Evolutionary conservation across 2,888 invertebrate species (phyloP), one percentile per base, ranked within the genome.

Genomic region (Stomorhina lunata): DNA sequence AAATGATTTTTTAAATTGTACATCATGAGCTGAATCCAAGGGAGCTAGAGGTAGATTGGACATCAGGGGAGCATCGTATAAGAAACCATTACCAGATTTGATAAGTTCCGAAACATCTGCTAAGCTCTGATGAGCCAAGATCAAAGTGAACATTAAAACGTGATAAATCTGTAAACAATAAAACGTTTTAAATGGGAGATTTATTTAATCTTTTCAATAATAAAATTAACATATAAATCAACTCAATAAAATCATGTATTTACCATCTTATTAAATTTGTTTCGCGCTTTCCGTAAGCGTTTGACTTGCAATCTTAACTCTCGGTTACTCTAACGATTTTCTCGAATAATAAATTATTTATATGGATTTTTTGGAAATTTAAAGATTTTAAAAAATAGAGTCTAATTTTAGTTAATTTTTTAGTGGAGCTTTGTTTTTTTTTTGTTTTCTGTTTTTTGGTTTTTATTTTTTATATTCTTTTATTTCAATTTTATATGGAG

Each of bases 61-160:
- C 1, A 4, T 82, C 63, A 81, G 80, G 66, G 88, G 88, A 29
- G 85, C 84, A 69, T 89, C 88, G 55, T 88, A 89, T 3, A 88
- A 45, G 48, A 88, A 88, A n/a, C 88, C 88, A 66, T 88, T 88
- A 82, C 89, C 88, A 2, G 88, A 89, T 25, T 84, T 80, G 12
- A 87, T 86, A 75, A 88, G 61, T 71, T 88, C 85, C 0, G 88
- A 88, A 25, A 85, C 80, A 82, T 87, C 89, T 15, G 89, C 86
- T 2, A 32, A 40, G 71, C 15, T 57, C 10, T 45, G n/a, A 20
- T 66, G 50, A 15, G 66, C 53, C 34, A 71, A 32, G 17, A 72
- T 45, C 12, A 71, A 45, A 20, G 45, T n/a, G 1, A 66, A 15
- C 40, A 66, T 9, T n/a, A 40, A 29, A 10, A 45, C 34, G 25